Conservation (phyloP, 1,140 invertebrate species). For the Orchesella cincta region DNA sequence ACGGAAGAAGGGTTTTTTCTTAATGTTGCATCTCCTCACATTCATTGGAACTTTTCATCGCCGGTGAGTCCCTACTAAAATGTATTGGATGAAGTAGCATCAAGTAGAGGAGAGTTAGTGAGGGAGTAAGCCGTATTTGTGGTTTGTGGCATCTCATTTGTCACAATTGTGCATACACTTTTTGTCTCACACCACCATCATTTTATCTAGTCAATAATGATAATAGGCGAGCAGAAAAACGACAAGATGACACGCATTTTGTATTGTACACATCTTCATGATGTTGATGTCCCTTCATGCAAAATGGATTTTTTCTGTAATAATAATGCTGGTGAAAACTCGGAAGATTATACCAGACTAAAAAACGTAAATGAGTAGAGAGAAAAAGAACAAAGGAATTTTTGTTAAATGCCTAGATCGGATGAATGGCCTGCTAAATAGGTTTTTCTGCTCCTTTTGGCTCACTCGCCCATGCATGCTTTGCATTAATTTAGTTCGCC, state of each 20-base stretch:
- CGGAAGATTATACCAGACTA: neutral
- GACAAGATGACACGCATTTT: neutral
- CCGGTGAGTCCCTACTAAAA: too few relatives aligned
- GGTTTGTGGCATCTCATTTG: too few relatives aligned
- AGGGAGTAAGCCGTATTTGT: neutral
- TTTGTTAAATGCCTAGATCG: neutral
- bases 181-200: neutral
- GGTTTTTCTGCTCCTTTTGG: neutral
- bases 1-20: too few relatives aligned
- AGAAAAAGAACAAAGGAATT: constrained; percentile 9
- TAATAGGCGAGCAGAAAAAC: neutral
- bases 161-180: neutral
- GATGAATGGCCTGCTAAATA: constrained; percentile 1
- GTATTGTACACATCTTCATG: neutral
- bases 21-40: too few relatives aligned
- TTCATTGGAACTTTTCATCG: too few relatives aligned
- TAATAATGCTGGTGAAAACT: neutral
- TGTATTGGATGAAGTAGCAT: too few relatives aligned
- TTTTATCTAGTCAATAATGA: neutral
- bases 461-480: neutral
- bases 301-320: neutral
- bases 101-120: neutral
- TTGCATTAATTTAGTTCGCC: neutral
- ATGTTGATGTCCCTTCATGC: neutral
- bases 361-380: neutral